Evolutionary conservation across 2,888 invertebrate species (phyloP).

Genomic region (Eustalomyia histrio): DNA sequence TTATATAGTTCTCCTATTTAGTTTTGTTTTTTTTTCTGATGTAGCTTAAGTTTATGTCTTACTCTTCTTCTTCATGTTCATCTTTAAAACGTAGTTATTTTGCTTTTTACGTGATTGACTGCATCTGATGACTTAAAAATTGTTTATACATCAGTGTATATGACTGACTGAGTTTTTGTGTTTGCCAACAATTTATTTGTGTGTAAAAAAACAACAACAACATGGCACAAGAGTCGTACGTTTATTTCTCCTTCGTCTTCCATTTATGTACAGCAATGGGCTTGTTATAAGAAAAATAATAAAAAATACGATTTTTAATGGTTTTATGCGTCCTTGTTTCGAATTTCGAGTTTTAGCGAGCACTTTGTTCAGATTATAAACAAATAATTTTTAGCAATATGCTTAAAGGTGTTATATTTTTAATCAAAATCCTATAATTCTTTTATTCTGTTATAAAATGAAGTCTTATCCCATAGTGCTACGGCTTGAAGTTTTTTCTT

Average conservation of each 20-base stretch:
- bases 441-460: no score
- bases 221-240: conserved; percentile 3
- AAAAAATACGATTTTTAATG: no score
- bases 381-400: no score
- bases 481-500: conserved; percentile 30
- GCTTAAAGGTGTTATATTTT: no score
- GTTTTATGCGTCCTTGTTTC: no score
- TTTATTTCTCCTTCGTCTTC: not conserved
- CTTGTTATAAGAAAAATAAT: not conserved
- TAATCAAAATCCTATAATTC: no score
- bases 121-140: conserved; percentile 62
- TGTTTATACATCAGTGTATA: conserved; percentile 37
- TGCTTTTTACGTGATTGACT: conserved; percentile 63
- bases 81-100: conserved; percentile 16
- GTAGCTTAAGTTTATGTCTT: not conserved
- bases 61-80: conserved; percentile 8
- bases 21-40: not conserved
- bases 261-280: not conserved
- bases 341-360: no score
- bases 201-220: not conserved
- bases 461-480: not conserved
- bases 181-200: conserved; percentile 7
- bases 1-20: not conserved
- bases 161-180: conserved; percentile 19
- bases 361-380: no score